These are phyloP conservation scores for Neria commutata DNA, from an alignment of 2,888 invertebrate genomes.

Conservation along the genomic window DNA sequence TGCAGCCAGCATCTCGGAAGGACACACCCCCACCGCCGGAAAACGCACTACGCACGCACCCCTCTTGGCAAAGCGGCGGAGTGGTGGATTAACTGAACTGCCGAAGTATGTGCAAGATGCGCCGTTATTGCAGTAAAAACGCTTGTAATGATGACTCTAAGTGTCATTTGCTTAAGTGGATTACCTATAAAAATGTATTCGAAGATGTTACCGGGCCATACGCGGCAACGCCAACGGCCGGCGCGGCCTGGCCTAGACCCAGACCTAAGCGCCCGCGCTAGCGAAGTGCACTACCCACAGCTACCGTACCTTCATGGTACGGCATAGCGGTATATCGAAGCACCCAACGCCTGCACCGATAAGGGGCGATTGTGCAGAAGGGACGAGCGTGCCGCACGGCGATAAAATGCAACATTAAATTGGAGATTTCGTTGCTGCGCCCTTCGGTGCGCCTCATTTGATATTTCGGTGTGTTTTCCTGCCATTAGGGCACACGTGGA, in stretches of 20 bases:
- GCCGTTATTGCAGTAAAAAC: conserved; percentile 61
- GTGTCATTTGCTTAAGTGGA: conserved; percentile 62
- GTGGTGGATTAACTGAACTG: conserved; percentile 58
- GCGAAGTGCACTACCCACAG: too few relatives aligned
- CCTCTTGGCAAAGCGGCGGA: conserved; percentile 31
- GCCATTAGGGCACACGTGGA: conserved; percentile 9
- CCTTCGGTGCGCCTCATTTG: conserved; percentile 20
- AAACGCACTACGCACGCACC: conserved; percentile 22
- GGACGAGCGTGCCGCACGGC: conserved; percentile 39
- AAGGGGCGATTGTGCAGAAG: not conserved
- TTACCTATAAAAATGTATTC: conserved; percentile 61
- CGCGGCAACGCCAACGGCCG: conserved; percentile 32
- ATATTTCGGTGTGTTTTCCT: conserved; percentile 10
- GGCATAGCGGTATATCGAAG: conserved; percentile 36
- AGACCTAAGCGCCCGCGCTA: too few relatives aligned
- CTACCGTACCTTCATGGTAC: conserved; percentile 3
- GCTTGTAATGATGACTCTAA: conserved; percentile 63
- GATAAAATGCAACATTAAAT: conserved; percentile 61
- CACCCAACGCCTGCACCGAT: conserved; percentile 29
- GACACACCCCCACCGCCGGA: conserved; percentile 8
- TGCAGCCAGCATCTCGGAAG: too few relatives aligned
- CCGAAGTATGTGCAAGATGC: conserved; percentile 62
- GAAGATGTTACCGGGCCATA: conserved; percentile 47
- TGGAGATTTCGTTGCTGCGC: conserved; percentile 41
- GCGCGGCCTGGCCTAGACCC: conserved; percentile 25